phyloP scores from a whole-genome alignment of 1,140 invertebrate genomes.

The Zaprionus nigranus region DNA sequence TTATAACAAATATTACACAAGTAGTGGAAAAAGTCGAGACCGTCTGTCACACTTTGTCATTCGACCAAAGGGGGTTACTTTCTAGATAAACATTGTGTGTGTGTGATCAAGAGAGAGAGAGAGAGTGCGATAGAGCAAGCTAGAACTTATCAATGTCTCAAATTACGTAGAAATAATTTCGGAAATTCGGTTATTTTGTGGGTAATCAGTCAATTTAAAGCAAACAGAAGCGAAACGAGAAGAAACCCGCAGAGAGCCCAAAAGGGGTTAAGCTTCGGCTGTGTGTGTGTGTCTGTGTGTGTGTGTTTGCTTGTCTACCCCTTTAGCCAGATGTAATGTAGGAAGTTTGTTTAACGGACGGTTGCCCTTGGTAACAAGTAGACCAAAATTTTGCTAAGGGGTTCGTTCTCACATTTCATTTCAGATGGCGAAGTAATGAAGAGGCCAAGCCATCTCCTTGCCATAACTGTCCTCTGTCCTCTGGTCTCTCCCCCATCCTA shows the following conservation, averaged over 20 bases:
- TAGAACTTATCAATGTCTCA: conserved; percentile 71
- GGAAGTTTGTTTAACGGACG: conserved; percentile 70
- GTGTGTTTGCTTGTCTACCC: neutral
- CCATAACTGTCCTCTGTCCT: neutral
- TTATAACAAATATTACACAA: conserved; percentile 64
- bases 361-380: conserved; percentile 43
- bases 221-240: conserved; percentile 57
- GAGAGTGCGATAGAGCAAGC: conserved; percentile 20
- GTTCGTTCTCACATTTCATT: conserved; percentile 32
- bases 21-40: conserved; percentile 53
- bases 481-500: neutral
- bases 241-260: conserved; percentile 21
- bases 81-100: conserved; percentile 1
- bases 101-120: neutral
- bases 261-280: conserved; percentile 40
- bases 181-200: conserved; percentile 79
- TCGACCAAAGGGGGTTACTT: conserved; percentile 58
- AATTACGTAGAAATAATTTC: conserved; percentile 67
- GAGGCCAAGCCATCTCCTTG: conserved; percentile 6
- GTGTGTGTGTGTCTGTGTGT: neutral
- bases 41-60: conserved; percentile 48
- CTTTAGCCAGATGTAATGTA: conserved; percentile 26
- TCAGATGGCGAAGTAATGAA: conserved; percentile 15
- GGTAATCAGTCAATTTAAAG: conserved; percentile 80
- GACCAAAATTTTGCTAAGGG: conserved; percentile 22